These are phyloP conservation scores for Pteria penguin DNA, from an alignment of 2,888 invertebrate genomes.

Conservation along the genomic window DNA sequence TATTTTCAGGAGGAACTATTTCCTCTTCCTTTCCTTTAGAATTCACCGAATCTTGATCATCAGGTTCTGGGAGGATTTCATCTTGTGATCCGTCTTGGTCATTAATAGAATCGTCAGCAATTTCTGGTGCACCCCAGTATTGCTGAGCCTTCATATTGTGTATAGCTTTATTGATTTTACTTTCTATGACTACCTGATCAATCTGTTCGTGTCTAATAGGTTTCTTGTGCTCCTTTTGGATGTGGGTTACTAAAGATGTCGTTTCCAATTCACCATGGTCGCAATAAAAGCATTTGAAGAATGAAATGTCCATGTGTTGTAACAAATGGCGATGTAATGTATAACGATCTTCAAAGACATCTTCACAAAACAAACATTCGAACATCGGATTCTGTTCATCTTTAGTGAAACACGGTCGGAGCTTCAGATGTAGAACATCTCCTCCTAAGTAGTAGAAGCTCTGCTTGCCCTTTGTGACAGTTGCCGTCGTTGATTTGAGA, in stretches of 20 bases:
- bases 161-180: constrained; percentile 41
- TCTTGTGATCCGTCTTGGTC: background rate
- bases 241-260: constrained; percentile 53
- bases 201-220: constrained; percentile 34
- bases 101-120: background rate
- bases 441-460: constrained; percentile 51
- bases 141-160: constrained; percentile 39
- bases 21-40: background rate
- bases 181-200: constrained; percentile 24
- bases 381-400: constrained; percentile 48
- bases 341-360: constrained; percentile 66
- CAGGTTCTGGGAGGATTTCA: background rate
- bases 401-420: constrained; percentile 55
- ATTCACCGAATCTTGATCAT: background rate
- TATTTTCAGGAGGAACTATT: background rate
- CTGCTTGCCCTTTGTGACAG: background rate
- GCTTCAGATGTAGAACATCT: constrained; percentile 54
- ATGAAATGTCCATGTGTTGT: constrained; percentile 67
- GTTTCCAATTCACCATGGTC: constrained; percentile 59
- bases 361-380: constrained; percentile 67
- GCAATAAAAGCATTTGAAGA: constrained; percentile 70
- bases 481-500: constrained; percentile 11
- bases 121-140: constrained; percentile 19
- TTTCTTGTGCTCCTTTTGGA: constrained; percentile 56
- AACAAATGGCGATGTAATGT: constrained; percentile 71